Conservation (phyloP, 2,888 invertebrate species). For the Acleris cristana region DNA sequence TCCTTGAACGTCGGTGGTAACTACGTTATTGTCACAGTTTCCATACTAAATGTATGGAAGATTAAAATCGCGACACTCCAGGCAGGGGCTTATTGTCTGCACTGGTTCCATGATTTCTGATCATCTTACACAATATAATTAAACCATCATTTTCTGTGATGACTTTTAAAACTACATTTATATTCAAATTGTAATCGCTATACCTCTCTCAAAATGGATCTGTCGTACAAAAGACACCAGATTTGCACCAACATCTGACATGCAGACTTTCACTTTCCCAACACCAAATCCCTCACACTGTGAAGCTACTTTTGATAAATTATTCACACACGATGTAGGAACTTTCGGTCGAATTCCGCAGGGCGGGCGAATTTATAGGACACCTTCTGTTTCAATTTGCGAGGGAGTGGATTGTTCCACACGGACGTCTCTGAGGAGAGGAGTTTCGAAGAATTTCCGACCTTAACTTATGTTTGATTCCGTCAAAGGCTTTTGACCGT, state of each 20-base stretch:
- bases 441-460: constrained; percentile 10
- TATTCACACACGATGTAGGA: constrained; percentile 65
- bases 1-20: too few species aligned
- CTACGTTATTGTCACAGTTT: too few species aligned
- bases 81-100: too few species aligned
- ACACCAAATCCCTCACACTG: constrained; percentile 22
- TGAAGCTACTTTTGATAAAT: constrained; percentile 54
- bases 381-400: constrained; percentile 80
- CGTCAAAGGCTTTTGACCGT: constrained; percentile 8
- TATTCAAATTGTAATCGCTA: too few species aligned
- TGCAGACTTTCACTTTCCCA: constrained; percentile 23
- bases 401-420: constrained; percentile 53
- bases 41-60: too few species aligned
- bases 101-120: too few species aligned
- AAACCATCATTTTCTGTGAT: too few species aligned
- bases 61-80: too few species aligned
- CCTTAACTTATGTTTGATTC: constrained; percentile 9
- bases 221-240: background rate
- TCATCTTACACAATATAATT: too few species aligned
- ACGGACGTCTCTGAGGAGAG: constrained; percentile 19
- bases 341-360: constrained; percentile 62
- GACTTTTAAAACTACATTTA: too few species aligned
- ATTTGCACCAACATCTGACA: constrained; percentile 12
- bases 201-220: background rate
- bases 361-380: constrained; percentile 70